Conservation (phyloP, 2,797 vertebrate genomes). For the Margarornis squamiger region DNA sequence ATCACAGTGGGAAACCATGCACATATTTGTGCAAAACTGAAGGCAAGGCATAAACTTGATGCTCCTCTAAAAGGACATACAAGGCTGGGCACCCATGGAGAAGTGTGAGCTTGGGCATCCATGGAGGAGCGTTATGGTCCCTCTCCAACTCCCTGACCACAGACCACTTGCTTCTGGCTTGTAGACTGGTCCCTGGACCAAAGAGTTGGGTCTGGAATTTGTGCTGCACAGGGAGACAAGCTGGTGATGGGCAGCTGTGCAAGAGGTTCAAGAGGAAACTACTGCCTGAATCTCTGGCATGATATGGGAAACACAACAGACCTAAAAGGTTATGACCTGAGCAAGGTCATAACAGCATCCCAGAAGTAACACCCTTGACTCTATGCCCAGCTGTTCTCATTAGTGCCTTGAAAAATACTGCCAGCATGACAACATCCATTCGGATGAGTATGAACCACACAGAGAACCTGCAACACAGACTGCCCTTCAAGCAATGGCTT, state of each 20-base stretch:
- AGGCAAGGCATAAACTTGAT: not conserved
- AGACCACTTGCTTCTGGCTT: not conserved
- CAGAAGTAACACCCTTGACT: not conserved
- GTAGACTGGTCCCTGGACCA: not conserved
- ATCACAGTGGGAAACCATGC: not conserved
- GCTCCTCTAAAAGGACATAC: not conserved
- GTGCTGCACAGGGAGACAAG: not conserved
- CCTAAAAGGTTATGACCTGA: not conserved
- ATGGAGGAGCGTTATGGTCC: not conserved
- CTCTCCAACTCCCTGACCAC: not conserved
- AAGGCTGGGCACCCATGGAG: not conserved
- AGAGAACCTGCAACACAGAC: not conserved
- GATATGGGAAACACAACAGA: not conserved
- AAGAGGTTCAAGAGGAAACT: not conserved
- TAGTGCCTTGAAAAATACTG: not conserved
- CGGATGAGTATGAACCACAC: fast-evolving
- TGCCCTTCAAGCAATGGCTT: not conserved
- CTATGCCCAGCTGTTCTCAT: not conserved
- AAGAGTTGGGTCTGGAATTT: not conserved
- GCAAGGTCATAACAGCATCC: not conserved
- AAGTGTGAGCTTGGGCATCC: not conserved
- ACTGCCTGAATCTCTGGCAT: not conserved
- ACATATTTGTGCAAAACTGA: fast-evolving
- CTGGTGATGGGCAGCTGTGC: not conserved
- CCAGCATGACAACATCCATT: fast-evolving